Evolutionary conservation across 2,113 vertebrate genomes (phyloP).

Genomic region (Vulpes vulpes): DNA sequence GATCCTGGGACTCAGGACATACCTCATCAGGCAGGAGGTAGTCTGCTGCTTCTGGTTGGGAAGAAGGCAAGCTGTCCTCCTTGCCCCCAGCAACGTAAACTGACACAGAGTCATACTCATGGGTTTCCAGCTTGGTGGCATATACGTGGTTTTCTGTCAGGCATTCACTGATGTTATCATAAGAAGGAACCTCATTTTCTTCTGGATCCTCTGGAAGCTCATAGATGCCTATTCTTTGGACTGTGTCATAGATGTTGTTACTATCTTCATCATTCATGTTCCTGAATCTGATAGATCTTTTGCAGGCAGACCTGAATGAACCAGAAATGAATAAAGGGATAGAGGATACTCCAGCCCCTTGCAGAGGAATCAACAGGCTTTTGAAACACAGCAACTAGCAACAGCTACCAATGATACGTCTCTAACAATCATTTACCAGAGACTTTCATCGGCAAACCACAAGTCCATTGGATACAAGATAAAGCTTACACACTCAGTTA

Average conservation of each 20-base stretch:
- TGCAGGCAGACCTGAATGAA: constrained; percentile 14
- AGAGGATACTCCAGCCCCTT: constrained; percentile 50
- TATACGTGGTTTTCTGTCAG: constrained; percentile 69
- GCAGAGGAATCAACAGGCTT: constrained; percentile 73
- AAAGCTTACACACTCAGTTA: constrained; percentile 83
- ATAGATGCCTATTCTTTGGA: not conserved
- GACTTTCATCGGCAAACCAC: constrained; percentile 84
- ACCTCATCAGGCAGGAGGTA: constrained; percentile 50
- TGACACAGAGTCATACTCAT: constrained; percentile 70
- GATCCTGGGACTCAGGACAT: not conserved
- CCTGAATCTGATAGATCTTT: constrained; percentile 24
- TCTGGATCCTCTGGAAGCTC: constrained; percentile 60
- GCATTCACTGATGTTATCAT: constrained; percentile 58
- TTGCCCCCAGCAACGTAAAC: constrained; percentile 1
- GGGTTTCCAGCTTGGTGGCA: not conserved
- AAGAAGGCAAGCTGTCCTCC: constrained; percentile 58
- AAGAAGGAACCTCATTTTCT: not conserved
- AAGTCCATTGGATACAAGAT: constrained; percentile 77
- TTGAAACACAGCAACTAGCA: constrained; percentile 72
- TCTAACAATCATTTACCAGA: constrained; percentile 90
- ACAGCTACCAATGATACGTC: constrained; percentile 81
- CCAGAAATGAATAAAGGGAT: not conserved
- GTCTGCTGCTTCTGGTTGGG: constrained; percentile 68
- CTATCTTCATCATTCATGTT: constrained; percentile 85
- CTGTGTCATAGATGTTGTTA: constrained; percentile 71